These are phyloP conservation scores for Anastrepha obliqua DNA, from an alignment of 1,140 invertebrate species.

Conservation along the genomic window DNA sequence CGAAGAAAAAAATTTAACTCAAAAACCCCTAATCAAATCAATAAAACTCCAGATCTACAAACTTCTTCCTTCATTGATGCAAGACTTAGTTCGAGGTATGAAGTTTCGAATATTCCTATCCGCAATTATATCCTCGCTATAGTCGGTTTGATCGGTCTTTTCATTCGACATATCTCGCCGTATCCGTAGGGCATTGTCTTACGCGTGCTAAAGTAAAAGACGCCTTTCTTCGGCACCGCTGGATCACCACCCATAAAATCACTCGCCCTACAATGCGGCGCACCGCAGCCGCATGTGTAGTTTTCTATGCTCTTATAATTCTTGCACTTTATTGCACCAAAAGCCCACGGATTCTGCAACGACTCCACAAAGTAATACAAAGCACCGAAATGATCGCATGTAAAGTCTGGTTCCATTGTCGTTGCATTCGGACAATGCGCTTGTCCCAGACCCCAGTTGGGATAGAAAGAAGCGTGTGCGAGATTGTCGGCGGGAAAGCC, in stretches of 20 bases:
- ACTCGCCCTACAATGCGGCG: conserved; percentile 25
- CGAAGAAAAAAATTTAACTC: no score
- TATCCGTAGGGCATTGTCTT: conserved; percentile 56
- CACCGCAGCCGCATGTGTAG: conserved; percentile 55
- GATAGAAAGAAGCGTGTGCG: conserved; percentile 78
- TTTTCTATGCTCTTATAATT: conserved; percentile 53
- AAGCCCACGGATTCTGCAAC: conserved; percentile 52
- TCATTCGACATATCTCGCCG: conserved; percentile 56
- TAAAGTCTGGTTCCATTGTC: conserved; percentile 56
- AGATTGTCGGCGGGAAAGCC: conserved; percentile 73
- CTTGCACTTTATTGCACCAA: conserved; percentile 57
- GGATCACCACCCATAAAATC: conserved; percentile 61
- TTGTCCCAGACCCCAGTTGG: conserved; percentile 73
- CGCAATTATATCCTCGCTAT: background rate
- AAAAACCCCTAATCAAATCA: no score
- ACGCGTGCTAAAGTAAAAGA: conserved; percentile 59
- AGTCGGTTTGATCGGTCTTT: conserved; percentile 47
- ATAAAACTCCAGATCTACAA: background rate
- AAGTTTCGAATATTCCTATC: no score
- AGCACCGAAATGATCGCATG: conserved; percentile 72
- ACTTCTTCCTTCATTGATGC: background rate
- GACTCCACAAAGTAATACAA: conserved; percentile 73
- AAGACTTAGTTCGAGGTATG: no score
- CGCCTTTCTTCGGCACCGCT: conserved; percentile 57
- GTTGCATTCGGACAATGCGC: conserved; percentile 74